Percentiles rank a stretch among this genome's conserved stretches.
Conservation (phyloP, 2,888 invertebrate genomes). For the Fragum sueziense region DNA sequence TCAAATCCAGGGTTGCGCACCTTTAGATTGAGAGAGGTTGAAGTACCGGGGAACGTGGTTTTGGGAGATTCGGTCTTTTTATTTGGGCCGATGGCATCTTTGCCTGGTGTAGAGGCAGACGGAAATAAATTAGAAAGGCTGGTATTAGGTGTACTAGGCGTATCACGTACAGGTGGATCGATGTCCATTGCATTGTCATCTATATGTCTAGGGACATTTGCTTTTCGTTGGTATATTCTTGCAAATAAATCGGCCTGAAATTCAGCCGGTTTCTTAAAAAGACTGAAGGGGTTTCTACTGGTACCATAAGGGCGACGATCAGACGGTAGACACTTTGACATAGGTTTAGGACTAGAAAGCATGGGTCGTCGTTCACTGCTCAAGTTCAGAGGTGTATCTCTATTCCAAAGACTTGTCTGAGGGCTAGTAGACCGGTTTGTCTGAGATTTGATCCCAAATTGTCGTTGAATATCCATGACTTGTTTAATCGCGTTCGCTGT, state of each 20-base stretch:
- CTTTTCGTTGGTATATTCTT: neutral
- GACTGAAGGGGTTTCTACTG: neutral
- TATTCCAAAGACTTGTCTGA: neutral
- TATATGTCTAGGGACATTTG: neutral
- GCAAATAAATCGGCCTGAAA: neutral
- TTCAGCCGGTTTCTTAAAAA: neutral
- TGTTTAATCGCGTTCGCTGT: constrained; percentile 31
- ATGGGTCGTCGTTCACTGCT: neutral
- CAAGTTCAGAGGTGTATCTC: neutral
- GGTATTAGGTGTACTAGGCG: neutral
- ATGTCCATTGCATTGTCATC: constrained; percentile 4
- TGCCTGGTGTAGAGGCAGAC: neutral
- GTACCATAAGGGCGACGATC: neutral
- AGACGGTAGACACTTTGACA: neutral
- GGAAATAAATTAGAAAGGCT: neutral
- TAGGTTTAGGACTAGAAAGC: neutral
- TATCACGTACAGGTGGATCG: neutral
- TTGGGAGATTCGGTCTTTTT: neutral
- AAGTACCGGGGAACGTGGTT: constrained; percentile 17
- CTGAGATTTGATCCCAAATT: constrained; percentile 17
- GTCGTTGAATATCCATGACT: constrained; percentile 34
- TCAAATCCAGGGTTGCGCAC: constrained; percentile 66
- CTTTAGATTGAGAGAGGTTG: constrained; percentile 52
- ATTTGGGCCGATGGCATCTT: neutral
- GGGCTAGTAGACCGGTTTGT: neutral